These are phyloP conservation scores for Trichogramma dendrolimi DNA, from an alignment of 2,888 invertebrate genomes.

Conservation along the genomic window DNA sequence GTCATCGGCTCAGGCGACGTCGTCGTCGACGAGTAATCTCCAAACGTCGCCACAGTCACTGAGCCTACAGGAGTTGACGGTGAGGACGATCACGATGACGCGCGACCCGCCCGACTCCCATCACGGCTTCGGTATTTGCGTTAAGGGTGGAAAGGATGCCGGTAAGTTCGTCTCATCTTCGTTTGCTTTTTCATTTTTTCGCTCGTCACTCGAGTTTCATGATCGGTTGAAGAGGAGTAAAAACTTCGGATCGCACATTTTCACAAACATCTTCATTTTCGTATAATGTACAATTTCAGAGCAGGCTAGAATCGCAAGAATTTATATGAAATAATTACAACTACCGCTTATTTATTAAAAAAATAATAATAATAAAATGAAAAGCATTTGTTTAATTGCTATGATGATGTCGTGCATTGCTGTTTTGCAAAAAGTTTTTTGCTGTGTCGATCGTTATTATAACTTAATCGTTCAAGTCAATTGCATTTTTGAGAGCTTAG, in stretches of 20 bases:
- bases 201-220: background rate
- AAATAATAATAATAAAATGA: no score
- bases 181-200: background rate
- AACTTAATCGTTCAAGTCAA: background rate
- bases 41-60: conserved; percentile 55
- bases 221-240: background rate
- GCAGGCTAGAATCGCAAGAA: no score
- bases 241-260: no score
- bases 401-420: no score
- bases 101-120: conserved; percentile 74
- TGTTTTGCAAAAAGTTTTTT: no score
- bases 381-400: no score
- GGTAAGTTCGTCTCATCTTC: conserved; percentile 56
- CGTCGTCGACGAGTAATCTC: conserved; percentile 18
- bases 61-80: conserved; percentile 70
- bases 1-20: conserved; percentile 53
- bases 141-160: conserved; percentile 86
- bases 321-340: no score
- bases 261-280: no score
- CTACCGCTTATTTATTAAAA: no score
- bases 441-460: no score
- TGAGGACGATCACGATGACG: conserved; percentile 81
- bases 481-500: background rate
- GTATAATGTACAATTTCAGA: no score
- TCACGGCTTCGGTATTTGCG: conserved; percentile 86